Conservation (phyloP, 2,797 vertebrate species). For the Centropyge bicolor region DNA sequence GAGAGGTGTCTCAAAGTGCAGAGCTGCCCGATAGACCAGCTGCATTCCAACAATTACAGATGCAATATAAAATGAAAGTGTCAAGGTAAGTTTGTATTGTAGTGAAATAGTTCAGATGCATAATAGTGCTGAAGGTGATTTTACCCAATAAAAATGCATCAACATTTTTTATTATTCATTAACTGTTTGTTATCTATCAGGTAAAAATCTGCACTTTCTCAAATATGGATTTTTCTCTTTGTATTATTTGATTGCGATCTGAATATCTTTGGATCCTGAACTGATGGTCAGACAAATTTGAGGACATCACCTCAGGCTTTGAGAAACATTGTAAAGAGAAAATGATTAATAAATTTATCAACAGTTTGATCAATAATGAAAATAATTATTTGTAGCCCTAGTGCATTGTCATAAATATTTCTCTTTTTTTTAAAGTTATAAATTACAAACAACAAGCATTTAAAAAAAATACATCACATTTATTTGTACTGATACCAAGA, state of each 20-base stretch:
- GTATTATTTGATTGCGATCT: background rate
- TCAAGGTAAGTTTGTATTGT: background rate
- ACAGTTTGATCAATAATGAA: background rate
- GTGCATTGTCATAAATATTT: background rate
- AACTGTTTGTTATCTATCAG: background rate
- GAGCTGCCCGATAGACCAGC: background rate
- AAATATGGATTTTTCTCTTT: background rate
- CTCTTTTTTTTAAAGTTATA: constrained; percentile 19
- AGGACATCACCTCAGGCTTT: background rate
- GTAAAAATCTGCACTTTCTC: background rate
- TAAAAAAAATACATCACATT: constrained; percentile 91
- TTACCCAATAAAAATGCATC: background rate
- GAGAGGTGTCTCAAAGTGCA: constrained; percentile 10
- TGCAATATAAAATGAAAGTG: background rate
- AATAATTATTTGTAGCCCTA: background rate
- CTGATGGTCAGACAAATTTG: no score
- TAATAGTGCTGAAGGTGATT: constrained; percentile 4
- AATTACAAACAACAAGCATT: constrained; percentile 67
- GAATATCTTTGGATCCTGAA: background rate
- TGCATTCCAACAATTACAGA: background rate
- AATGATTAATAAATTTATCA: constrained; percentile 1
- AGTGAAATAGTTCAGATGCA: background rate
- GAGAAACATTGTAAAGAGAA: background rate
- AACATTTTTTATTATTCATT: background rate
- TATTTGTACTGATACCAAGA: constrained; percentile 85